A percentile compares a stretch with the other conserved stretches of the same genome.
Evolutionary conservation across 2,797 vertebrate genomes (phyloP).

Genomic region (Trachops cirrhosus): DNA sequence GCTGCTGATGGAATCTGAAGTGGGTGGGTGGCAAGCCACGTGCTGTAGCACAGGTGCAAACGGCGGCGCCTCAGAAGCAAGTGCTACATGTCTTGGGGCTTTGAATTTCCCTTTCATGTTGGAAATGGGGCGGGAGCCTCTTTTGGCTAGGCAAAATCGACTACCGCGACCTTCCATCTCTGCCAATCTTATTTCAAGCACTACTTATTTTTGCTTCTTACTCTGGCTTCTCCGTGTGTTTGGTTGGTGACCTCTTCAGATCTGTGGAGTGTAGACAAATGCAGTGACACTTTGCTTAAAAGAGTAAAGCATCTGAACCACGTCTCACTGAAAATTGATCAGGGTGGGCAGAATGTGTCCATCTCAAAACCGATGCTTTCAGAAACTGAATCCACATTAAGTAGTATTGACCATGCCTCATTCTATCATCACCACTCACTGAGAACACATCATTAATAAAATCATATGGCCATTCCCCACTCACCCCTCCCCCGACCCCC

Average conservation of each 20-base stretch:
- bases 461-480: background rate
- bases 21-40: background rate
- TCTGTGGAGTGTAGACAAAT: background rate
- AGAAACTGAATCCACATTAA: background rate
- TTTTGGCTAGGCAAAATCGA: background rate
- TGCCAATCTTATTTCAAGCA: conserved; percentile 28
- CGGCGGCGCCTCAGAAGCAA: background rate
- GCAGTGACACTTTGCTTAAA: conserved; percentile 33
- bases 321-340: background rate
- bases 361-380: background rate
- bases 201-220: conserved; percentile 10
- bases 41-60: background rate
- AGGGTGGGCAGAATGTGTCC: background rate
- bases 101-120: background rate
- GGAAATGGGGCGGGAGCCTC: background rate
- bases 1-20: conserved; percentile 60
- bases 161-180: background rate
- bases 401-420: background rate
- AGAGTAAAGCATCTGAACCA: background rate
- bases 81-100: background rate
- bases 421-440: background rate
- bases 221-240: background rate
- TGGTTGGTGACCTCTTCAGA: conserved; percentile 32
- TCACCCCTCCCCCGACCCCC: background rate
- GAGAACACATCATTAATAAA: background rate